Evolutionary conservation across 2,888 invertebrate genomes (phyloP).

Genomic region (Campoplex capitator): DNA sequence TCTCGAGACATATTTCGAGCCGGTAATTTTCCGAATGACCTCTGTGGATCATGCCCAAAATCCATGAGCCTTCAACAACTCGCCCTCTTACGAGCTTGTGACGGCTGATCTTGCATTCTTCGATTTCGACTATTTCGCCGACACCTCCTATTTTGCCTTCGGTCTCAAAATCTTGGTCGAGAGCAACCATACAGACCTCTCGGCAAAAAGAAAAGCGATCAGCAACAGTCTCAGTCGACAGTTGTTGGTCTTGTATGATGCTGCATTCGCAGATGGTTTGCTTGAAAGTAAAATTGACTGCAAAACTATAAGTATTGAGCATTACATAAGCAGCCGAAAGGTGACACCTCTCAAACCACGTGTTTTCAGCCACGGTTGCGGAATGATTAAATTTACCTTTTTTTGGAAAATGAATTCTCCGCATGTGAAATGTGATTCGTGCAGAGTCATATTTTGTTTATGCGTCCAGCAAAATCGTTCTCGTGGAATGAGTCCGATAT

Average conservation of each 20-base stretch:
- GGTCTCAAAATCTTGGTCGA: constrained; percentile 31
- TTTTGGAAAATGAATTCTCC: constrained; percentile 54
- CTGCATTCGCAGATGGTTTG: constrained; percentile 46
- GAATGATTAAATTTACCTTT: constrained; percentile 51
- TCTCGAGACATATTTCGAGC: constrained; percentile 47
- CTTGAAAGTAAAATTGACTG: constrained; percentile 36
- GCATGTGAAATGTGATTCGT: constrained; percentile 25
- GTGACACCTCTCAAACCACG: constrained; percentile 51
- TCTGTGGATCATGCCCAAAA: constrained; percentile 46
- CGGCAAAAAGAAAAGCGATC: constrained; percentile 60
- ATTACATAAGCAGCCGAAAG: constrained; percentile 29
- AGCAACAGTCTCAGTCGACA: constrained; percentile 49
- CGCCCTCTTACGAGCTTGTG: constrained; percentile 50
- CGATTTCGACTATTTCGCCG: neutral
- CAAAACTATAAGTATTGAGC: constrained; percentile 36
- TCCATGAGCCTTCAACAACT: constrained; percentile 42
- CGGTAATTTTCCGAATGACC: constrained; percentile 37
- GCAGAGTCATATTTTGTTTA: constrained; percentile 52
- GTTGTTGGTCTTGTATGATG: constrained; percentile 30
- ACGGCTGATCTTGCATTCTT: constrained; percentile 47
- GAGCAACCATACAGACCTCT: constrained; percentile 46
- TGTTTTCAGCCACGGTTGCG: constrained; percentile 47
- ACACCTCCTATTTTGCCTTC: constrained; percentile 46
- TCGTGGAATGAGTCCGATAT: constrained; percentile 51
- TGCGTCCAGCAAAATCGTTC: constrained; percentile 40